phyloP scores from a whole-genome alignment of 2,113 vertebrate species.

The Glaucomys volans region DNA sequence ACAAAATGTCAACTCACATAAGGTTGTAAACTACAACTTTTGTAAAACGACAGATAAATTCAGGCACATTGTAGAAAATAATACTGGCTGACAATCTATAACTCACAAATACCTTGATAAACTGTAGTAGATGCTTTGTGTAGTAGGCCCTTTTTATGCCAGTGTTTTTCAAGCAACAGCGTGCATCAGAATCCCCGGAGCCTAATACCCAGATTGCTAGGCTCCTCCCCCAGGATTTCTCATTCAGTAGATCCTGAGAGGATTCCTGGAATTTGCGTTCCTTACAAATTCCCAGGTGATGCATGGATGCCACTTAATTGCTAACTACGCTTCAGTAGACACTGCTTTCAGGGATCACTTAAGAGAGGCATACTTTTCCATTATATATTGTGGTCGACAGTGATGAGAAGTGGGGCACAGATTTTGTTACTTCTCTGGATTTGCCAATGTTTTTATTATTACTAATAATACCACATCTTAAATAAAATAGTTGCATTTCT shows the following conservation, averaged over 20 bases:
- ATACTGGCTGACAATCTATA: neutral
- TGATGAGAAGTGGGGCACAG: no score
- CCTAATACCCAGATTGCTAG: neutral
- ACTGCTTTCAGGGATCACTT: neutral
- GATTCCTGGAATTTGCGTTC: neutral
- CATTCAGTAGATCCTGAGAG: neutral
- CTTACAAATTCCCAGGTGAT: neutral
- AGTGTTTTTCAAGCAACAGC: neutral
- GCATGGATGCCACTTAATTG: neutral
- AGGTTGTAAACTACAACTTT: neutral
- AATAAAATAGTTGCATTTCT: conserved; percentile 7
- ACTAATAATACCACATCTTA: neutral
- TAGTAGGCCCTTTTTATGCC: neutral
- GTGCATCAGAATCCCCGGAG: neutral
- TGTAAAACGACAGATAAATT: neutral
- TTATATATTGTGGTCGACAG: neutral
- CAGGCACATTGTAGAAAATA: neutral
- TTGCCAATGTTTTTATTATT: no score
- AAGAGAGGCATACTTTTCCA: neutral
- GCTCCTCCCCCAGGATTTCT: neutral
- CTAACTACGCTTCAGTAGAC: neutral
- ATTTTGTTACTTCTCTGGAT: no score
- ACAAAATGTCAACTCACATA: neutral
- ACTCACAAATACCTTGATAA: neutral
- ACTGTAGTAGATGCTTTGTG: neutral